Base-by-base conservation (phyloP, 2,888 invertebrate species). In the Lepetodrilus schrolli region DNA sequence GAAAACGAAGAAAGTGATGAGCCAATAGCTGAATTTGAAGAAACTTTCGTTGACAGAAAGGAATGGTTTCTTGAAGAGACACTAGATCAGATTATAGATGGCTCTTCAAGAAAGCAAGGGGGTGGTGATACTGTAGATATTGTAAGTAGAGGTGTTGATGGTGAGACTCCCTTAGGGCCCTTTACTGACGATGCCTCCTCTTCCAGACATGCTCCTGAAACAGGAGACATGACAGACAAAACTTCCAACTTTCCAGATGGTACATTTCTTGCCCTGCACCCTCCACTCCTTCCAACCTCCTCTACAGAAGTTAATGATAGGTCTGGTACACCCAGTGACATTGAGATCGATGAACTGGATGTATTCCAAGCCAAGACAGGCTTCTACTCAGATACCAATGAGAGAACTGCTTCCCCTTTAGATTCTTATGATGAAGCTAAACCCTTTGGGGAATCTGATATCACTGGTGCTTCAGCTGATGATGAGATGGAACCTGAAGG, bases 401-500 rank as follows among this genome's bases (percentile, higher is more conserved):
- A 58, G 34, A 26, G 58, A 58, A 34, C 58, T 30, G 26, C 17
- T 26, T 58, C 58, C 17, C 58, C 58, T 17, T 17, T 58, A 30
- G 58, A 58, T 17, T 58, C 58, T 17, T 58, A 58, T 58, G 26
- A 58, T 17, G 58, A 26, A n/a, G 17, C 30, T 30, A 26, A 58
- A 43, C 38, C 47, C 26, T 43, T 68, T 38, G 68, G 47, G 47
- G 68, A 68, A 68, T 75, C 75, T 17, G 73, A 73, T 20, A 48
- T 68, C 23, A 68, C 37, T 38, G 73, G 20, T 30, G 43, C 51
- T 49, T 72, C 75, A 20, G 74, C 72, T 13, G 78, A 75, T 37
- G 72, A 72, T 13, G 75, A 79, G 23, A 66, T 74, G 13, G 86
- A 87, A 43, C 75, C 81, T 4, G 86, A 85, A 66, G 85, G 87